Evolutionary conservation across 2,797 vertebrate genomes (phyloP), one percentile per base, ranked within the genome.

Genomic region (Heteromormyrus szaboi): DNA sequence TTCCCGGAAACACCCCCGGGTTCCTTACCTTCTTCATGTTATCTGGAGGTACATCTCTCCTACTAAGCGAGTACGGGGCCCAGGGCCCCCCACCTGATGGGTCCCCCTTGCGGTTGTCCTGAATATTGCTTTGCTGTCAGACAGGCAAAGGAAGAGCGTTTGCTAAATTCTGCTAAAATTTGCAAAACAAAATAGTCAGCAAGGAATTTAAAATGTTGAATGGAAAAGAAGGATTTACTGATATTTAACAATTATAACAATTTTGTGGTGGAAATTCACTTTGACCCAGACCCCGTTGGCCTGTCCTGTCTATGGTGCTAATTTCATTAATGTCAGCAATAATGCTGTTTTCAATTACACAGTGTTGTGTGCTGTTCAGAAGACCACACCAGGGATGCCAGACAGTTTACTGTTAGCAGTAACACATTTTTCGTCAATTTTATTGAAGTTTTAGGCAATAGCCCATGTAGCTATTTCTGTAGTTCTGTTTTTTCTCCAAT

Each of bases 31-130:
- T 99, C 95, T 99, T 99, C 92, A 98, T 95, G 91, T 96, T 98
- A 91, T 99, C 99, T 19, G 98, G 99, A 83, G 99, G 99, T 92
- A 99, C 98, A 19, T 99, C 99, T 93, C 99, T 96, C 93, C 98
- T 96, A 89, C 98, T 98, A 90, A 99, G 97, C n/a, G 98, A 98
- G 95, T 99, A 99, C 2, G 98, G 97, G 92, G 94, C 97, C 99
- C 98, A 99, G 90, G 98, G 98, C 94, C 97, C 96, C 92, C 96
- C 96, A 90, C 96, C 93, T 88, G 97, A 95, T 91, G 97, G 90
- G 92, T 97, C 97, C 93, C 99, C 99, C 94, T 98, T 98, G 94
- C 98, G 98, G 89, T 98, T 99, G 94, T 99, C 98, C 95, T 99
- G 95, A 94, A 99, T 96, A 94, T 97, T 95, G 95, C 97, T 97